Conservation (phyloP, 1,140 invertebrate species). For the Drosophila cardini region DNA sequence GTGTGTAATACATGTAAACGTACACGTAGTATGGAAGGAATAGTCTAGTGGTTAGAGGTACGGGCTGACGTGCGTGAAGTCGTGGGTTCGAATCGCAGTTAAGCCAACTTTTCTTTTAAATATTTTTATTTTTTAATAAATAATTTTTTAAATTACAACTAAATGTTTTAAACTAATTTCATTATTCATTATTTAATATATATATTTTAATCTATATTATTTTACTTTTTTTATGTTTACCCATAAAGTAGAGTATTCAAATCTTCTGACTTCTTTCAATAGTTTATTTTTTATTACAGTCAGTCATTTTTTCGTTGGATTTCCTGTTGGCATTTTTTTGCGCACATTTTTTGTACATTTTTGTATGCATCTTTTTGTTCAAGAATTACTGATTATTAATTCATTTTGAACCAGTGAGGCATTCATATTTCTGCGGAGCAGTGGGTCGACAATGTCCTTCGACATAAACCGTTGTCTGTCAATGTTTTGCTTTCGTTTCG, state of each 20-base stretch:
- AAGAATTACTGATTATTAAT: constrained; percentile 83
- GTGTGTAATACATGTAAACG: too few relatives aligned
- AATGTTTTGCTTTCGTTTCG: constrained; percentile 75
- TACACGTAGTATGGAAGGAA: too few relatives aligned
- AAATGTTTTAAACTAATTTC: too few relatives aligned
- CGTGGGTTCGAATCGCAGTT: too few relatives aligned
- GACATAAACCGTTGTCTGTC: constrained; percentile 69
- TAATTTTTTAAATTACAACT: too few relatives aligned
- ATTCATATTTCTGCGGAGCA: constrained; percentile 79
- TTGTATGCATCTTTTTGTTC: constrained; percentile 68
- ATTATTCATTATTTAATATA: too few relatives aligned
- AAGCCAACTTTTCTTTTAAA: too few relatives aligned
- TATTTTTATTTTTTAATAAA: too few relatives aligned
- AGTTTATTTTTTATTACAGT: not conserved
- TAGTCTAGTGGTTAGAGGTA: too few relatives aligned
- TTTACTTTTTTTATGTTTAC: too few relatives aligned
- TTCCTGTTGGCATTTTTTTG: constrained; percentile 25
- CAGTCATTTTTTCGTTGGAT: constrained; percentile 19
- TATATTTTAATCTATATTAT: too few relatives aligned
- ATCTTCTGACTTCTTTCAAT: not conserved
- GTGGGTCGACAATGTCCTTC: constrained; percentile 63
- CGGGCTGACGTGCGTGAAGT: too few relatives aligned
- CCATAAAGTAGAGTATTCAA: not conserved
- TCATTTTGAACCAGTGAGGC: constrained; percentile 81
- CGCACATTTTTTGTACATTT: constrained; percentile 13